Base-by-base conservation (phyloP, 1,140 invertebrate species). In the Apis florea region DNA sequence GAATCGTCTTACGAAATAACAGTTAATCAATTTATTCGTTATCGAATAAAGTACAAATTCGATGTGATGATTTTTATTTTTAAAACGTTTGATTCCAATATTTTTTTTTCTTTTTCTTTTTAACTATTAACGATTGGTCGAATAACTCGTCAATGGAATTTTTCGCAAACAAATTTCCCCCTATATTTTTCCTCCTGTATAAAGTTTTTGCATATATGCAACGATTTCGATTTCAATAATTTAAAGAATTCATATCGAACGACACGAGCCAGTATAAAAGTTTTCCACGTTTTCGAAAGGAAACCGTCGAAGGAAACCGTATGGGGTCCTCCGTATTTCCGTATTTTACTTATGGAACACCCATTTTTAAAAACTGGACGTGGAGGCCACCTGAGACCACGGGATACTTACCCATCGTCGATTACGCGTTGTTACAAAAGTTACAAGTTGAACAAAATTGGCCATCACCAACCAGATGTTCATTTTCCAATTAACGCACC, bases 401-500 rank as follows among this genome's bases (percentile, higher is more conserved):
- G 31, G 9, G 9, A 56, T 19, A 40, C 31, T 40, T 40, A 40
- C 31, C 2, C 31, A 71, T 21, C 40, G 15, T 9, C 56, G 53
- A 40, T 72, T 40, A 54, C 51, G 11, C 11, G 24, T n/a, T 2
- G 49, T 58, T 31, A 40, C 31, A 40, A 40, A 72, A 72, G 53
- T 72, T 72, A 40, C 19, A 17, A 31, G 31, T n/a, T 56, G 54
- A n/a, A 58, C n/a, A 72, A 58, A 40, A 21, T 6, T 11, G 19
- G 19, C 47, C n/a, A n/a, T 3, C 47, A 24, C 47, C 26, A 0
- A 6, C 1, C 17, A 9, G 19, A 1, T 13, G 6, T 19, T 72
- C 53, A n/a, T 72, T 72, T 72, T 58, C 53, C 31, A 72, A 72
- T 72, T 72, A 72, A 72, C 70, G 53, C 10, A 15, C 19, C 10